Evolutionary conservation across 2,113 vertebrate genomes (phyloP), one percentile per base, ranked within the genome.

Genomic region (Psilopogon haemacephalus): DNA sequence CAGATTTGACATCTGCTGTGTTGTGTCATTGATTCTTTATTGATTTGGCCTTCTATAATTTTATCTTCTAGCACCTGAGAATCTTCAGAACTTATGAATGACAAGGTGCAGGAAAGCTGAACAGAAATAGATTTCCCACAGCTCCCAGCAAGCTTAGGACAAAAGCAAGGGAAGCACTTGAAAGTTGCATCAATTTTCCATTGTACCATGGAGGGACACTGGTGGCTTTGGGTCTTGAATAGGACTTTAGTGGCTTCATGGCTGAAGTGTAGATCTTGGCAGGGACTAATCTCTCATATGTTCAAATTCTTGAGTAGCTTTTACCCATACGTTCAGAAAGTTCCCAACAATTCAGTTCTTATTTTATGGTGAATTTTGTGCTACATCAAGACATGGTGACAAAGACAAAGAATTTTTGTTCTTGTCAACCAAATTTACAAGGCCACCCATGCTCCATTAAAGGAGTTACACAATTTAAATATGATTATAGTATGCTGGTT

Each of bases 401-500:
- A 58, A 89, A 84, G 65, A 88, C 5, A 67, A 92, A 84, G 64
- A 86, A 50, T 85, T 54, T 54, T 19, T 89, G 15, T 83, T 97
- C 54, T 86, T 91, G 42, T 6, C 68, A 63, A 84, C 23, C 46
- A 40, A 33, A 83, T 94, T 75, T 79, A 71, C 28, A 76, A 35
- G 23, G 18, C 94, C 63, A 88, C 42, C 38, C 37, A 65, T 76
- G 48, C 81, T 89, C 24, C 55, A 77, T 85, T 94, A 94, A 91
- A 73, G 68, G 70, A 95, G 52, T 93, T 94, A 60, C 16, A 96
- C n/a, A 95, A 91, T 96, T 96, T 93, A 93, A 94, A 27, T 50
- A 64, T 93, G 84, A 96, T 97, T 97, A 80, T 80, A 59, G 55
- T 95, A 86, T 95, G 30, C 65, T 94, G 94, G 32, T 95, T 93